phyloP scores from a whole-genome alignment of 2,888 invertebrate species.

The Dryocosmus kuriphilus region DNA sequence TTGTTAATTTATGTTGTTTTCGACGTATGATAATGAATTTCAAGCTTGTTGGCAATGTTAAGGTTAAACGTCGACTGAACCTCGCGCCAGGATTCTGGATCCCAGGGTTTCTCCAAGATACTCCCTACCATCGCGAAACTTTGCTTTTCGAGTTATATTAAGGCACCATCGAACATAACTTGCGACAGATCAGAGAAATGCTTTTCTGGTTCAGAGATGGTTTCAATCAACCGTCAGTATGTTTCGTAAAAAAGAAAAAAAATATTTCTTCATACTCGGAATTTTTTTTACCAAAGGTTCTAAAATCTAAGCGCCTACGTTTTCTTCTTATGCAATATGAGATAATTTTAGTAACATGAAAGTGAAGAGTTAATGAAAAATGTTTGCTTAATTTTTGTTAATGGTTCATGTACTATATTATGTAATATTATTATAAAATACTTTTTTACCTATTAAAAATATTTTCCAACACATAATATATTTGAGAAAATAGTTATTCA shows the following conservation, averaged over 20 bases:
- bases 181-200: slow-evolving; percentile 18
- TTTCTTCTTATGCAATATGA: no score
- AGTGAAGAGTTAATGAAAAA: no score
- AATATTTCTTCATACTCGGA: not conserved
- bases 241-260: not conserved
- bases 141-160: slow-evolving; percentile 40
- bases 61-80: slow-evolving; percentile 32
- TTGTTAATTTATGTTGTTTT: not conserved
- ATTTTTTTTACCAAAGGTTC: no score
- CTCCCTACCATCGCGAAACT: slow-evolving; percentile 28
- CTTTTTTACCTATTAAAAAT: no score
- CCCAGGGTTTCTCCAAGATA: slow-evolving; percentile 34
- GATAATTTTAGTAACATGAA: no score
- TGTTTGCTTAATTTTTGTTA: no score
- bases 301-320: no score
- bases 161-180: slow-evolving; percentile 38
- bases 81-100: slow-evolving; percentile 24
- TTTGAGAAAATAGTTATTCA: no score
- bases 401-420: no score
- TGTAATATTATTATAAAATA: no score
- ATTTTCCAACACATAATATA: no score
- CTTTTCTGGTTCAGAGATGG: slow-evolving; percentile 7
- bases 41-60: slow-evolving; percentile 21
- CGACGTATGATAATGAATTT: not conserved
- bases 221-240: not conserved